Conservation (phyloP, 2,113 vertebrate genomes). For the Vulpes lagopus region DNA sequence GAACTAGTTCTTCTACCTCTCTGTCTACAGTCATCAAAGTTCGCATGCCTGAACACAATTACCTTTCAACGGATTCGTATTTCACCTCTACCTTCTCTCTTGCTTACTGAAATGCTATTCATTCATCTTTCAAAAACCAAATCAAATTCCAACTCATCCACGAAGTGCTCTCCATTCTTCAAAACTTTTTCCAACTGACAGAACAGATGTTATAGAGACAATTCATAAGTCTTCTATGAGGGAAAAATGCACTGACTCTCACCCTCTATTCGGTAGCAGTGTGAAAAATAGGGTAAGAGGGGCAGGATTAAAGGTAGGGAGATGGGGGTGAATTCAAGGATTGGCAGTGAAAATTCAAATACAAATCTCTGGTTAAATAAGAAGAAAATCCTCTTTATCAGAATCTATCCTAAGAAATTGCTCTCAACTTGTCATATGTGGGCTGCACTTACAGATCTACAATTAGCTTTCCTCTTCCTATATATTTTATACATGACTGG, state of each 20-base stretch:
- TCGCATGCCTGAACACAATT: slow-evolving; percentile 4
- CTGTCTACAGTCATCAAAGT: slow-evolving; percentile 3
- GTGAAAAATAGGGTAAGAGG: background rate
- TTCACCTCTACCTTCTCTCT: slow-evolving; percentile 34
- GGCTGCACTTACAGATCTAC: background rate
- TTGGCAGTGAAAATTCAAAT: background rate
- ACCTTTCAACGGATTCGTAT: slow-evolving; percentile 15
- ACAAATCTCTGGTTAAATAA: background rate
- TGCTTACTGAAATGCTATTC: background rate
- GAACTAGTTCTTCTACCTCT: slow-evolving; percentile 40
- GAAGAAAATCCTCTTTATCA: background rate
- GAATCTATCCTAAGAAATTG: slow-evolving; percentile 6
- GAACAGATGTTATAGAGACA: background rate
- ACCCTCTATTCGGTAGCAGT: background rate
- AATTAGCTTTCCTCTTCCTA: background rate
- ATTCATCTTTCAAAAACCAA: slow-evolving; percentile 44
- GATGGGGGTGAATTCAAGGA: background rate
- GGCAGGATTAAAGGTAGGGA: background rate
- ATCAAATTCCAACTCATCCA: slow-evolving; percentile 13
- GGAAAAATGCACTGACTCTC: background rate
- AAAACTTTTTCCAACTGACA: background rate
- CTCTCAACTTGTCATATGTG: background rate
- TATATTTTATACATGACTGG: background rate
- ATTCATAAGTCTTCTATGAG: background rate
- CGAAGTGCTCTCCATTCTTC: background rate